Evolutionary conservation across 2,113 vertebrate species (phyloP), one percentile per base, ranked within the genome.

Genomic region (Chroicocephalus ridibundus): DNA sequence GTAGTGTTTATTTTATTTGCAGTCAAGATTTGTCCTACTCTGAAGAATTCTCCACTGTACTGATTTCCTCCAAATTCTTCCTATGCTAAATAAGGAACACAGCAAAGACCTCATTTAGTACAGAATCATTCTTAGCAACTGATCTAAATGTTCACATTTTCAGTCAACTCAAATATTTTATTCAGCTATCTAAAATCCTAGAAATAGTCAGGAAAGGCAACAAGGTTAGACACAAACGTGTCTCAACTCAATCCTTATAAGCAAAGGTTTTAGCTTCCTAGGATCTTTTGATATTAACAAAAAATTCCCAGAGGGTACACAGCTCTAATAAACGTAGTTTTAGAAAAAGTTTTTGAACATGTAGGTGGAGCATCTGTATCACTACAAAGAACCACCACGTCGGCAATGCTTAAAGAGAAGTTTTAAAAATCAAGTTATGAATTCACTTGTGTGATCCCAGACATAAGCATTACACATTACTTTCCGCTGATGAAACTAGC

Each of bases 401-500:
- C 1, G 5, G 16, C 32, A 76, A 22, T 26, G 24, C 27, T 93
- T 72, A 72, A 81, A 92, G 14, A 65, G 13, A 57, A 82, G 51
- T 36, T 93, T 31, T 61, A 81, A 91, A 93, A 68, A 49, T 29
- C 46, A 74, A 78, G 68, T 77, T 82, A 69, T 10, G 32, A 90
- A 90, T 62, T 83, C 19, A 74, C 51, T 80, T 78, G 42, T 42
- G 42, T 69, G 77, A 93, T 61, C 49, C 40, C 74, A 91, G 49
- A 86, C 74, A 64, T 3, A 55, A 89, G n/a, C 46, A 77, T 46
- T 40, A 68, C 60, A 61, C 15, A 47, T 61, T 10, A 81, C 34
- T 88, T 91, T 91, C 90, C 96, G 86, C 90, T 90, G 91, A 95
- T 72, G 62, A 87, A 96, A 90, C 46, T 26, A 91, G 38, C 15